Conservation (phyloP, 2,113 vertebrate genomes). For the Callipepla californica region DNA sequence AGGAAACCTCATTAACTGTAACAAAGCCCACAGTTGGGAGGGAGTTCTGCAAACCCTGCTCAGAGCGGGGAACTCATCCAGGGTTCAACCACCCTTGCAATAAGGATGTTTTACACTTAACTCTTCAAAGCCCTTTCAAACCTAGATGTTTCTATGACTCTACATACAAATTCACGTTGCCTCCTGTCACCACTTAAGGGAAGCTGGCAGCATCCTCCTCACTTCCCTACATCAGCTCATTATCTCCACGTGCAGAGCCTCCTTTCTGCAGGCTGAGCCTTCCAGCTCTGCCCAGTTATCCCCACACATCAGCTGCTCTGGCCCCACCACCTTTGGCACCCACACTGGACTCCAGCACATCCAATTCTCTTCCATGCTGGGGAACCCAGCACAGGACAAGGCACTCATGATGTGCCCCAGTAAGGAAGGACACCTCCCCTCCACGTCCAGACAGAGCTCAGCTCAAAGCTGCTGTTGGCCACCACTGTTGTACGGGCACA, state of each 20-base stretch:
- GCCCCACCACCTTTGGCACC: not conserved
- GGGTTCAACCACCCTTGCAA: fast-evolving
- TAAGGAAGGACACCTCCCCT: not conserved
- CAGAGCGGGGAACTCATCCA: not conserved
- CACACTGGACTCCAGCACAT: not conserved
- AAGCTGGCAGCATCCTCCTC: not conserved
- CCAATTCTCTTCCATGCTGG: not conserved
- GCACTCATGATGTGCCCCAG: not conserved
- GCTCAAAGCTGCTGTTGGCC: not conserved
- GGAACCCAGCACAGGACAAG: not conserved
- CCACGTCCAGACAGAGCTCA: not conserved
- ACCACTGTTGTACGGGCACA: not conserved
- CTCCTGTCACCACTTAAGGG: not conserved
- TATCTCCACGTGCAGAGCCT: not conserved
- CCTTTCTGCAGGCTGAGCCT: not conserved
- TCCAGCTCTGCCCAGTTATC: not conserved
- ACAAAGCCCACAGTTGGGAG: not conserved
- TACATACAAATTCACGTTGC: not conserved
- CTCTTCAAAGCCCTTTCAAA: not conserved
- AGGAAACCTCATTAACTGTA: not conserved
- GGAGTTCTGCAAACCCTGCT: not conserved
- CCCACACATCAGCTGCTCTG: not conserved
- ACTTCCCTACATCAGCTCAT: not conserved
- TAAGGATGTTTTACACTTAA: not conserved
- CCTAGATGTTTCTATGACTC: not conserved